Evolutionary conservation across 2,113 vertebrate genomes (phyloP), one percentile per base, ranked within the genome.

Genomic region (Saccopteryx bilineata): DNA sequence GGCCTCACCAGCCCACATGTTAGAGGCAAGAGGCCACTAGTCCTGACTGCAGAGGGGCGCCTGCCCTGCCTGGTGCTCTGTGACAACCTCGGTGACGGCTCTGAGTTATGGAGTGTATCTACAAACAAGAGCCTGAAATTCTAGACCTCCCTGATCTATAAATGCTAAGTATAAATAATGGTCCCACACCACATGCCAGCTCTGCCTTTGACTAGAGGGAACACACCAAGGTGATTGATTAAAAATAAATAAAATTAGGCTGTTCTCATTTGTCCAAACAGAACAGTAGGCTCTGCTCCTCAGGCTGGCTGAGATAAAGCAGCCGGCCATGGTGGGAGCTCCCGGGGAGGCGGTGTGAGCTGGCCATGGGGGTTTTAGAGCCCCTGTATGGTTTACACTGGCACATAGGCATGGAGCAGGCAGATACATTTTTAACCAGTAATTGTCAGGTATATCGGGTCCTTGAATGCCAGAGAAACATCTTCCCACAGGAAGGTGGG

Each of bases 181-280:
- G 88, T 95, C 97, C 97, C 91, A 3, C 1, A 18, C 5, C 0
- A 1, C 18, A 14, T 84, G 74, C 93, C 63, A 23, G 94, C 89
- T 48, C 93, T 95, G 97, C 95, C 98, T 97, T 96, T 96, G 97
- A 81, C 97, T 96, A 96, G 97, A 98, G 97, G 75, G 97, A 98
- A 95, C 78, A 63, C 81, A 68, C 92, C 84, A 96, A 94, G 98
- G 98, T 91, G 97, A 97, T 96, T 97, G 97, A 97, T 95, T 98
- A 98, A 97, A 98, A 98, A 98, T 98, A 98, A 98, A 98, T 97
- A 98, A 98, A 97, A 98, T 97, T 91, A 96, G 97, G 96, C 93
- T 91, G 76, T 69, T 90, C 83, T 91, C 79, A 94, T 96, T 96
- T 95, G 56, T 96, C 56, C 75, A 72, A 17, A 72, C 12, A 5